Evolutionary conservation across 2,888 invertebrate genomes (phyloP), one percentile per base, ranked within the genome.

Genomic region (Yponomeuta plumbellus): DNA sequence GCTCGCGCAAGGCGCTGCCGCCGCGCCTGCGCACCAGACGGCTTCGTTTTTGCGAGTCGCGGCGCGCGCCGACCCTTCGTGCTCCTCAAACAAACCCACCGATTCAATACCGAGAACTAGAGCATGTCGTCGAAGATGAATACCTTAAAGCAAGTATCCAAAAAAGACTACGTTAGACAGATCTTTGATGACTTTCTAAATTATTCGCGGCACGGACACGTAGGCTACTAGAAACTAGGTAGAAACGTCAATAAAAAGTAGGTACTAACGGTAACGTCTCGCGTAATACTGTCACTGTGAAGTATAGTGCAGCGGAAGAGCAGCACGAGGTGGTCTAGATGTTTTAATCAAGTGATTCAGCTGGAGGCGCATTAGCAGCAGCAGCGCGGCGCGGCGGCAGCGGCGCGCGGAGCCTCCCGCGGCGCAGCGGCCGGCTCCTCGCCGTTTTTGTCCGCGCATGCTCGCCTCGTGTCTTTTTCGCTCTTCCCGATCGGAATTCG

Each of bases 391-490:
- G 73, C 74, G 71, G 73, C 75, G 74, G 73, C 68, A 70, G 61
- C 59, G 67, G 67, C 65, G 59, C 69, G 70, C 70, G 70, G 72
- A 79, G 86, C 87, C 88, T 85, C 88, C 90, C 85, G 84, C 86
- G 71, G 84, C 75, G 88, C 74, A 72, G 78, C 80, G 76, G 81
- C 75, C 78, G 84, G 80, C 77, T 13, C 44, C 76, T 75, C 77
- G 56, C 20, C 39, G 83, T 91, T 91, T 91, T 91, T 91, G 82
- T 76, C 76, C 69, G 71, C 79, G 80, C 83, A 85, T 89, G 86
- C 88, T 84, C 83, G 83, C 85, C 87, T 87, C 90, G 89, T 90
- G 90, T 90, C 88, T 87, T 91, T 90, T 90, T 89, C 88, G 87
- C 89, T 89, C 88, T 88, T 88, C 79, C 82, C 86, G 79, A 84